These are phyloP conservation scores for Eilema caniola DNA, from an alignment of 2,888 invertebrate genomes.

Conservation along the genomic window DNA sequence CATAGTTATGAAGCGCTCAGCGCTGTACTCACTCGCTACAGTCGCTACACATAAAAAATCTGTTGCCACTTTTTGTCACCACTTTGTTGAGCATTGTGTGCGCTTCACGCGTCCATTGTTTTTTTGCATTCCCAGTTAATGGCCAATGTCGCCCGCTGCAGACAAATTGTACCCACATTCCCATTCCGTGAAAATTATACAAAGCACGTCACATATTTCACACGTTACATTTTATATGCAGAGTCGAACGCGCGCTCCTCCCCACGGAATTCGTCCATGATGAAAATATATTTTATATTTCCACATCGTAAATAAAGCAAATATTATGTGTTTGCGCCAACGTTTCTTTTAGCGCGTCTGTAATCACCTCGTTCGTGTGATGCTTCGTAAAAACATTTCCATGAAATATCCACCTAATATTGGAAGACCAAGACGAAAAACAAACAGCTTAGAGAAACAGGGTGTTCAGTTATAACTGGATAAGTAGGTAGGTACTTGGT, in stretches of 20 bases:
- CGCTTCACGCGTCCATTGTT: neutral
- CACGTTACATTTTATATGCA: conserved; percentile 4
- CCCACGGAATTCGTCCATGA: neutral
- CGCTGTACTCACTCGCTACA: neutral
- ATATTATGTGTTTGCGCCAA: neutral
- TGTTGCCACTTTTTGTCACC: neutral
- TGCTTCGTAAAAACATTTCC: neutral
- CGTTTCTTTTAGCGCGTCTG: conserved; percentile 2
- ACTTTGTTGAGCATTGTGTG: neutral
- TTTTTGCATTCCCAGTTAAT: neutral
- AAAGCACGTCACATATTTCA: conserved; percentile 2
- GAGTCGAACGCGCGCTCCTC: neutral
- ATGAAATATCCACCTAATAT: neutral
- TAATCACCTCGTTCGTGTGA: neutral
- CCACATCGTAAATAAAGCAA: neutral
- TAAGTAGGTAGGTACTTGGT: too few relatives aligned
- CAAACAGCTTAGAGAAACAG: neutral
- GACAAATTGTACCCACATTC: neutral
- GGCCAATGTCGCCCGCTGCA: neutral
- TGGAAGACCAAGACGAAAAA: neutral
- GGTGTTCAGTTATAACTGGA: too few relatives aligned
- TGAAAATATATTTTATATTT: conserved; percentile 2
- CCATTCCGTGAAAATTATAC: conserved; percentile 1
- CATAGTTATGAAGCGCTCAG: neutral
- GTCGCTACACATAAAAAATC: neutral